phyloP scores from a whole-genome alignment of 2,797 vertebrate genomes.

The Eurystomus glaucurus region DNA sequence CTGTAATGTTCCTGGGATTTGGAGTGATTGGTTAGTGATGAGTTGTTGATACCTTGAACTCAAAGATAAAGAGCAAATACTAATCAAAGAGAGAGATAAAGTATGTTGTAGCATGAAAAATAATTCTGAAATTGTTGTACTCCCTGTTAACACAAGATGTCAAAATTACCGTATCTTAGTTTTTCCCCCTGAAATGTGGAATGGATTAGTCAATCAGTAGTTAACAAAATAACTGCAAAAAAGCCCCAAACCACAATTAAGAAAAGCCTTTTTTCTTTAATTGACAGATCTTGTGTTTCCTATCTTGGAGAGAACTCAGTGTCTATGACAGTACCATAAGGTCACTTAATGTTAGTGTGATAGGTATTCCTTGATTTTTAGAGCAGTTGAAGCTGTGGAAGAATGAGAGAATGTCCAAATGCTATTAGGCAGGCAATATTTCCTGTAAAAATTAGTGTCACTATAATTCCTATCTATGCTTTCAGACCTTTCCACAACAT shows the following conservation, averaged over 20 bases:
- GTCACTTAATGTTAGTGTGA: not conserved
- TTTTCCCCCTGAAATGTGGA: fast-evolving
- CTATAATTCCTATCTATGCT: not conserved
- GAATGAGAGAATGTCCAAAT: not conserved
- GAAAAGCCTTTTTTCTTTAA: not conserved
- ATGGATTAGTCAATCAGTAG: not conserved
- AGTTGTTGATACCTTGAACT: not conserved
- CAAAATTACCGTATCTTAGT: not conserved
- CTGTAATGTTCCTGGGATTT: not conserved
- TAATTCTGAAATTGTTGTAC: not conserved
- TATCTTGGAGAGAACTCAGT: not conserved
- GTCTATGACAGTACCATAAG: not conserved
- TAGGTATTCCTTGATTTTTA: not conserved
- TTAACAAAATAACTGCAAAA: not conserved
- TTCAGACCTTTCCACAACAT: not conserved
- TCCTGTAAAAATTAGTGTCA: not conserved
- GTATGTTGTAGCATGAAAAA: not conserved
- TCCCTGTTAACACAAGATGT: not conserved
- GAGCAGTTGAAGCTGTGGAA: not conserved
- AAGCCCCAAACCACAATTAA: not conserved
- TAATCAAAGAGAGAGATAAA: not conserved
- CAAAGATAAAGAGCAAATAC: not conserved
- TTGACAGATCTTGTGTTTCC: not conserved
- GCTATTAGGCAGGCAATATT: not conserved
- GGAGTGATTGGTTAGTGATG: not conserved